Evolutionary conservation across 2,888 invertebrate species (phyloP).

Genomic region (Sarcophaga rosellei): DNA sequence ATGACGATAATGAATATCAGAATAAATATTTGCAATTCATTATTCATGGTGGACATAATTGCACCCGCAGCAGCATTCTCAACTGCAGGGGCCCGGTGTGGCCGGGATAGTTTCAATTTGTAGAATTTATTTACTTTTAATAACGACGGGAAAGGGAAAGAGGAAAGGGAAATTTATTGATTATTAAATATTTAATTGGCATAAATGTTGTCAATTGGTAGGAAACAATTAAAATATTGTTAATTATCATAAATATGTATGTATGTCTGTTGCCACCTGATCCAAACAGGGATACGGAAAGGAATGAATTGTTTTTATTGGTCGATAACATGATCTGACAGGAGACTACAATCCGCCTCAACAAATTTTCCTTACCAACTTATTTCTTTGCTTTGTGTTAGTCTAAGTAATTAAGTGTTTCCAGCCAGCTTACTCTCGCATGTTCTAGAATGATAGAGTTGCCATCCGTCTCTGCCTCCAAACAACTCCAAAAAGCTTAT

Average conservation of each 20-base stretch:
- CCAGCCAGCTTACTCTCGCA: too few species aligned
- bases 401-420: too few species aligned
- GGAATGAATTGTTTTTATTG: too few species aligned
- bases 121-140: slow-evolving; percentile 31
- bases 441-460: too few species aligned
- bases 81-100: not conserved
- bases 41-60: too few species aligned
- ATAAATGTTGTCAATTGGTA: slow-evolving; percentile 50
- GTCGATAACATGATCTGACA: too few species aligned
- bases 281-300: too few species aligned
- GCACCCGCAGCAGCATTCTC: not conserved
- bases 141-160: not conserved
- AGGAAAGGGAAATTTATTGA: not conserved
- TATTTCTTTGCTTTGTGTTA: too few species aligned
- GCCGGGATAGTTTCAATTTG: not conserved
- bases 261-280: not conserved
- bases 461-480: too few species aligned
- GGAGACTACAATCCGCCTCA: too few species aligned
- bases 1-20: not conserved
- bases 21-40: slow-evolving; percentile 1
- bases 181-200: slow-evolving; percentile 59
- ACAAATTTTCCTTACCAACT: too few species aligned
- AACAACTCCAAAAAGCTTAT: too few species aligned
- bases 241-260: slow-evolving; percentile 34
- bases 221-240: slow-evolving; percentile 5